These are phyloP conservation scores for Ennomos fuscantarius DNA, from an alignment of 2,888 invertebrate species.

Conservation along the genomic window DNA sequence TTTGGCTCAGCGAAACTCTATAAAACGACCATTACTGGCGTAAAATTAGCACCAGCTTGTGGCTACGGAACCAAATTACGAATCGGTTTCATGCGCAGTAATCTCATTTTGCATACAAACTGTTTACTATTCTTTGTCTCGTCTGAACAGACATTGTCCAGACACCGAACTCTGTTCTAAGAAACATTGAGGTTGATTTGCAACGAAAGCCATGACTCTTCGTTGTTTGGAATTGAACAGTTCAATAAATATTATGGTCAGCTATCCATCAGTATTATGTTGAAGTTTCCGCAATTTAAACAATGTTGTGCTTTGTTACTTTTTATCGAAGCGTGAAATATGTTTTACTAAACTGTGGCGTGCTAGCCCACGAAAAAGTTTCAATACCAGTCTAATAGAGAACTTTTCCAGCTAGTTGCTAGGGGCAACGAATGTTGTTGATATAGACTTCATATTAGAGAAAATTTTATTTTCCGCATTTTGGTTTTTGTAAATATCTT, in stretches of 20 bases:
- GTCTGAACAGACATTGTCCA: slow-evolving; percentile 51
- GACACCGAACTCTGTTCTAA: slow-evolving; percentile 45
- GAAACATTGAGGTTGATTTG: slow-evolving; percentile 54
- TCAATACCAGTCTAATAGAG: no score
- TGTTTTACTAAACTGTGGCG: no score
- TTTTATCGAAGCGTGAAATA: slow-evolving; percentile 1
- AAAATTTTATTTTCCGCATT: no score
- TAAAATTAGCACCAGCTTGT: slow-evolving; percentile 28
- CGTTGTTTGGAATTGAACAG: slow-evolving; percentile 13
- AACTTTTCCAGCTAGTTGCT: no score
- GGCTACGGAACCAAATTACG: slow-evolving; percentile 20
- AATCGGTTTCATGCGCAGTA: slow-evolving; percentile 20
- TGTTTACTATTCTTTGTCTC: slow-evolving; percentile 24
- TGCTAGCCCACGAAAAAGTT: no score
- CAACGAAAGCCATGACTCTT: slow-evolving; percentile 47
- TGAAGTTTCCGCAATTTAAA: slow-evolving; percentile 4
- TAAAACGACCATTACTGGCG: slow-evolving; percentile 25
- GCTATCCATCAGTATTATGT: slow-evolving; percentile 2
- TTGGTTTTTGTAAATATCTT: no score
- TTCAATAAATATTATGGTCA: not conserved
- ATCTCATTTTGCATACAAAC: slow-evolving; percentile 19
- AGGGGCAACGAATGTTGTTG: no score
- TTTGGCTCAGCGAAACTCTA: slow-evolving; percentile 20
- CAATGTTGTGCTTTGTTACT: not conserved
- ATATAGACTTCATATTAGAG: no score